Conservation (phyloP, 2,797 vertebrate genomes). For the Bovichtus diacanthus region DNA sequence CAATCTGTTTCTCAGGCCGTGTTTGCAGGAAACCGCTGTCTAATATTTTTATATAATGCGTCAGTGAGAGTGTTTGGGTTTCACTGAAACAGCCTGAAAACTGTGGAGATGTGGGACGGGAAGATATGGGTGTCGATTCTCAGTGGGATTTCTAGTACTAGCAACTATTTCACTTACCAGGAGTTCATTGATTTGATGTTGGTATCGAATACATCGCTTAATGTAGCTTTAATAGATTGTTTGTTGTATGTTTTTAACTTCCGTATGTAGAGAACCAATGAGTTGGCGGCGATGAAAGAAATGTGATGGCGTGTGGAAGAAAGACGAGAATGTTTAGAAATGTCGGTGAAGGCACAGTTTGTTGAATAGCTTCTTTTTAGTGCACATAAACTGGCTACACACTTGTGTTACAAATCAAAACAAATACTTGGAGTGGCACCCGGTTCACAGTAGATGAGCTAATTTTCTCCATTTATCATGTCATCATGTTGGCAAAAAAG, state of each 20-base stretch:
- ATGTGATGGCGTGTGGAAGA: background rate
- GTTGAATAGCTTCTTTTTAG: slow-evolving; percentile 19
- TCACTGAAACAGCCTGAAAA: slow-evolving; percentile 4
- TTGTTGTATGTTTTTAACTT: slow-evolving; percentile 28
- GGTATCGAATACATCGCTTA: slow-evolving; percentile 10
- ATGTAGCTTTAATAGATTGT: slow-evolving; percentile 35
- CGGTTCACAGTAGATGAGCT: background rate
- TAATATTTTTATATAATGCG: background rate
- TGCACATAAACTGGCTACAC: slow-evolving; percentile 47
- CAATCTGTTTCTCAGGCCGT: background rate
- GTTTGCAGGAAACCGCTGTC: background rate
- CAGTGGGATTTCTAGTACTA: background rate
- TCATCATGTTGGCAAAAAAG: background rate
- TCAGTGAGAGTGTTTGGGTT: background rate
- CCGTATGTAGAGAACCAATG: slow-evolving; percentile 13
- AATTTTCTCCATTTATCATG: background rate
- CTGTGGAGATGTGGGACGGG: background rate
- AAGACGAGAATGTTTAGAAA: slow-evolving; percentile 10
- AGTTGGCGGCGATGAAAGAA: background rate
- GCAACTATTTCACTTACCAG: background rate
- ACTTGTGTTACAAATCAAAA: background rate
- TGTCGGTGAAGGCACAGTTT: slow-evolving; percentile 14
- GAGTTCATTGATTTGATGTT: slow-evolving; percentile 3
- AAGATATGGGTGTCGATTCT: background rate
- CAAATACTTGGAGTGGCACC: background rate